A percentile compares a stretch with the other conserved stretches of the same genome.
These are phyloP conservation scores for Vulpes ferrilata DNA, from an alignment of 2,113 vertebrate genomes.

Conservation along the genomic window DNA sequence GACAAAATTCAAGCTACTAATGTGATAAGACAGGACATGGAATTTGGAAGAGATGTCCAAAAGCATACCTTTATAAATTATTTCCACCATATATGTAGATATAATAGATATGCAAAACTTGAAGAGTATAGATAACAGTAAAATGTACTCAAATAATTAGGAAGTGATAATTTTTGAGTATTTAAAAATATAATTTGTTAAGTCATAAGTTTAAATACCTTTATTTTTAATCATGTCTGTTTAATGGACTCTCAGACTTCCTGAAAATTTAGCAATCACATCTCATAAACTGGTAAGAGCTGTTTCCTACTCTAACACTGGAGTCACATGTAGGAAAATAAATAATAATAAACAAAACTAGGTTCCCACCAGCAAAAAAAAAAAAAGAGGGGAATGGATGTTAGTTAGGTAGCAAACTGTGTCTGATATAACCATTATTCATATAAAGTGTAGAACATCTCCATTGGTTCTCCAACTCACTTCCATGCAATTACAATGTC, in stretches of 20 bases:
- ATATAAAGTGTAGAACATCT: neutral
- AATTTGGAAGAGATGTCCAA: neutral
- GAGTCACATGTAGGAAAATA: neutral
- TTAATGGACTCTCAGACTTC: neutral
- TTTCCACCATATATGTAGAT: neutral
- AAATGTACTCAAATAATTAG: slow-evolving; percentile 36
- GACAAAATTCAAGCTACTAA: neutral
- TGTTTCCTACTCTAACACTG: neutral
- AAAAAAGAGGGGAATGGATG: neutral
- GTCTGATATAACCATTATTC: neutral
- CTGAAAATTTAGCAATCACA: neutral
- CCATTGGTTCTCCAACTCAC: neutral
- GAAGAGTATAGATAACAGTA: neutral
- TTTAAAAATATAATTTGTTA: neutral
- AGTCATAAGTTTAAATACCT: neutral
- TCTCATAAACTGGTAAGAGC: neutral
- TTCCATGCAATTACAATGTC: neutral
- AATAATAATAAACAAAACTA: neutral
- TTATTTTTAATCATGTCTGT: slow-evolving; percentile 41
- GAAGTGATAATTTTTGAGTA: neutral
- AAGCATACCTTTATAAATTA: neutral
- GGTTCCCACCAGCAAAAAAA: neutral
- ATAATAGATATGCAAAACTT: neutral
- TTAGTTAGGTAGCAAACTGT: neutral
- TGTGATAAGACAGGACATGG: neutral